Percentiles rank a stretch among this genome's conserved stretches.
These are phyloP conservation scores for Noturus placidus DNA, from an alignment of 2,113 vertebrate genomes.

Conservation along the genomic window DNA sequence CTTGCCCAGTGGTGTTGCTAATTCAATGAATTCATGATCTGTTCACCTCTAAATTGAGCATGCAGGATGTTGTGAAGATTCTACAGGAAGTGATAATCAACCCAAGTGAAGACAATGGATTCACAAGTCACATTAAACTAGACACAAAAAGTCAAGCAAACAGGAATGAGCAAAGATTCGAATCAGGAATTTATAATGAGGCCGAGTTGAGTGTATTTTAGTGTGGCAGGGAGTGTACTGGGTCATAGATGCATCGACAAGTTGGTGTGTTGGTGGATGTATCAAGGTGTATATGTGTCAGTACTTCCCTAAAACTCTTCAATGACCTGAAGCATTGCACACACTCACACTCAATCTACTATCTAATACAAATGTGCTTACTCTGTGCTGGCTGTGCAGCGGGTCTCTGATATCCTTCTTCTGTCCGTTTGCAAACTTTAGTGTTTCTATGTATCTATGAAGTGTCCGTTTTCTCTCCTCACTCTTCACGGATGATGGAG, in stretches of 20 bases:
- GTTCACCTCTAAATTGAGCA: not conserved
- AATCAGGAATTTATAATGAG: not conserved
- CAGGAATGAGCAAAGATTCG: no score
- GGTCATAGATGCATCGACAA: not conserved
- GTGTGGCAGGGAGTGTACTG: not conserved
- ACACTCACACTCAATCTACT: not conserved
- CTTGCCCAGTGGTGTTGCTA: not conserved
- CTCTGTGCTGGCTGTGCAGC: not conserved
- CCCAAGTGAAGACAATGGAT: not conserved
- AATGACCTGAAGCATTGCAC: not conserved
- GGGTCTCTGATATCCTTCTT: slow-evolving; percentile 15
- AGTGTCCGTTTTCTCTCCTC: not conserved
- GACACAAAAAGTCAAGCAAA: not conserved
- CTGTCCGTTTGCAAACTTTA: slow-evolving; percentile 27
- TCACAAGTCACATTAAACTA: no score
- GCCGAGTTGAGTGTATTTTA: not conserved
- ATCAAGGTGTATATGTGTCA: not conserved
- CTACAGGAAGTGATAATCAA: no score
- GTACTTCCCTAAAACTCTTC: not conserved
- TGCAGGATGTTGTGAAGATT: not conserved
- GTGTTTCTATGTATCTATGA: slow-evolving; percentile 16
- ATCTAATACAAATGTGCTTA: not conserved
- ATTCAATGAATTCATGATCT: not conserved
- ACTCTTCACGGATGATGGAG: not conserved
- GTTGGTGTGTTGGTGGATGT: not conserved